These are phyloP conservation scores for Lomographa bimaculata DNA, from an alignment of 2,888 invertebrate species.

Conservation along the genomic window DNA sequence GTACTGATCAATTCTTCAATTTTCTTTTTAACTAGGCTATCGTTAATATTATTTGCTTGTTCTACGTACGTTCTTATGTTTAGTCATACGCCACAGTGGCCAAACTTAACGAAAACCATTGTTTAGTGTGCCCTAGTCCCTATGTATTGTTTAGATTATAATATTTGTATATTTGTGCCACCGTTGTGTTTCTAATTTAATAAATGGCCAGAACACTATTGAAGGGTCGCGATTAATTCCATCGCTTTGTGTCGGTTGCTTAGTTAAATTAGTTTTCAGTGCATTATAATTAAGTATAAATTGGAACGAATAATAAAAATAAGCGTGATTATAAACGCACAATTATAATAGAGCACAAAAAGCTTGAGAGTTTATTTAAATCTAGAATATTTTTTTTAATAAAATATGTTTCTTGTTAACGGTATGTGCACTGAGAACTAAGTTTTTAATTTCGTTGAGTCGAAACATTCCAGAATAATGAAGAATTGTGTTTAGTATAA, in stretches of 20 bases:
- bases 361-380: conserved; percentile 1
- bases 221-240: conserved; percentile 49
- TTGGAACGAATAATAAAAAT: conserved; percentile 7
- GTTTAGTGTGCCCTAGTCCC: conserved; percentile 55
- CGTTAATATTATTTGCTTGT: conserved; percentile 17
- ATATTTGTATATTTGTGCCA: conserved; percentile 37
- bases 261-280: conserved; percentile 40
- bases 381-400: not conserved
- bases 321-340: conserved; percentile 10
- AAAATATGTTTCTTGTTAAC: too few species aligned
- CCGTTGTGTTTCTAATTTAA: conserved; percentile 20
- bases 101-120: conserved; percentile 41
- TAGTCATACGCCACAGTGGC: conserved; percentile 39
- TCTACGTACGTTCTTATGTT: conserved; percentile 19
- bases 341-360: conserved; percentile 9
- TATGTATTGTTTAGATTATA: conserved; percentile 46
- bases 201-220: conserved; percentile 33
- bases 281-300: conserved; percentile 25
- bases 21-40: conserved; percentile 29
- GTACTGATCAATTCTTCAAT: conserved; percentile 37
- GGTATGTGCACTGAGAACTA: conserved; percentile 46
- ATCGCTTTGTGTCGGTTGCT: conserved; percentile 24
- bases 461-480: conserved; percentile 56
- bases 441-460: conserved; percentile 22
- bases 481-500: conserved; percentile 20